These are phyloP conservation scores for Bradypodion ventrale DNA, from an alignment of 2,797 vertebrate genomes.

Conservation along the genomic window DNA sequence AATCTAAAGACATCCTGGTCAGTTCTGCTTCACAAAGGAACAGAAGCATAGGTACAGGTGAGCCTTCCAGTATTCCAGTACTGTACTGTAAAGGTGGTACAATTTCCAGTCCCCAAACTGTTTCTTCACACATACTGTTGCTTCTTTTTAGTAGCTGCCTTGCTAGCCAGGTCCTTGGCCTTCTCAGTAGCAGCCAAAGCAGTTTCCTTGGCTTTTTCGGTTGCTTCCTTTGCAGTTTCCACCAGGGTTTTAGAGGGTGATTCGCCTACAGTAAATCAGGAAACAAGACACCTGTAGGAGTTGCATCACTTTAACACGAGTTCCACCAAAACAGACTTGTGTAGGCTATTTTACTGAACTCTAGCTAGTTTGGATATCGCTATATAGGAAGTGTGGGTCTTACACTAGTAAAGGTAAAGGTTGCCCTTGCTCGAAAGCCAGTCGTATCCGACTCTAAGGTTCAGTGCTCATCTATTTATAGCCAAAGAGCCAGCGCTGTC, in stretches of 20 bases:
- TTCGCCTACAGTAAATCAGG: conserved; percentile 81
- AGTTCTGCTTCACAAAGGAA: neutral
- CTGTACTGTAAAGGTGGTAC: neutral
- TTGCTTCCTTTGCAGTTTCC: conserved; percentile 88
- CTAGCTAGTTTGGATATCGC: neutral
- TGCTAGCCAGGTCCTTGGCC: conserved; percentile 92
- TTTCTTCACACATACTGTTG: conserved; percentile 85
- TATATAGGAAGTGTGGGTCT: neutral
- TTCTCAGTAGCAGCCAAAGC: conserved; percentile 95
- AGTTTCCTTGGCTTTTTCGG: conserved; percentile 91
- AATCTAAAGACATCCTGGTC: conserved; percentile 50
- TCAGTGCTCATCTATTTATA: too few species aligned
- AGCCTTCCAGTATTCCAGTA: conserved; percentile 24
- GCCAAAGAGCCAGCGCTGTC: too few species aligned
- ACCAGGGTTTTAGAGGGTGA: conserved; percentile 88
- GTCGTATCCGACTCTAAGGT: too few species aligned
- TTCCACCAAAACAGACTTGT: neutral
- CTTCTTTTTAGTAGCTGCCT: conserved; percentile 89
- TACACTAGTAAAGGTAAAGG: too few species aligned
- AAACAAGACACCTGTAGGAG: neutral
- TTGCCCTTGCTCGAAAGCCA: too few species aligned
- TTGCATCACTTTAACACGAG: neutral
- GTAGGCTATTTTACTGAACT: neutral
- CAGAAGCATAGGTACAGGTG: conserved; percentile 36
- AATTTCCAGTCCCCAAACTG: neutral